Conservation (phyloP, 2,797 vertebrate species). For the Gouania willdenowi region DNA sequence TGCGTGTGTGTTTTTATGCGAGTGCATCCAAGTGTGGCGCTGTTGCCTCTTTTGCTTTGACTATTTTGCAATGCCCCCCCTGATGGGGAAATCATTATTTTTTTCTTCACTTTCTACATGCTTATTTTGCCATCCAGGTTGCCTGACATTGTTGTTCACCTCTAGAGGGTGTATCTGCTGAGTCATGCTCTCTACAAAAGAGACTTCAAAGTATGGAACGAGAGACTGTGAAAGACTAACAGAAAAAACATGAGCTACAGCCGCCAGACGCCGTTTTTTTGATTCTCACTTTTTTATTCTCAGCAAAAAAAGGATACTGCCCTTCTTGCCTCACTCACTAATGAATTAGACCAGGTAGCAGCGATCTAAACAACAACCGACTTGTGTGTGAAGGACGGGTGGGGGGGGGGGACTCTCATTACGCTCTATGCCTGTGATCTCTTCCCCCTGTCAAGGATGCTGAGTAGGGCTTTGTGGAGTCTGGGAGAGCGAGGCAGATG, state of each 20-base stretch:
- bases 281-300: constrained; percentile 43
- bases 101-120: not conserved
- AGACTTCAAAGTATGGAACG: constrained; percentile 35
- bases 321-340: constrained; percentile 54
- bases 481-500: constrained; percentile 19
- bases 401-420: constrained; percentile 51
- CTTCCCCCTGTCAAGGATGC: constrained; percentile 55
- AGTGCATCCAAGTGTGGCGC: constrained; percentile 11
- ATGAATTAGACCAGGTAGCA: constrained; percentile 73
- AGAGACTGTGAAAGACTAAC: not conserved
- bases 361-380: constrained; percentile 65
- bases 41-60: too few relatives aligned
- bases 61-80: too few relatives aligned
- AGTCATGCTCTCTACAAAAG: constrained; percentile 44
- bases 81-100: too few relatives aligned
- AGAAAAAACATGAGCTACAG: constrained; percentile 21
- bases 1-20: not conserved
- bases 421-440: constrained; percentile 65
- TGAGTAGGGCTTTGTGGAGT: constrained; percentile 67
- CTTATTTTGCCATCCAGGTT: constrained; percentile 56
- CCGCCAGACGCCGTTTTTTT: constrained; percentile 48
- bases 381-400: constrained; percentile 39
- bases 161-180: constrained; percentile 44
- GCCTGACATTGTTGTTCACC: constrained; percentile 65
- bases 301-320: constrained; percentile 28